These are phyloP conservation scores for Clarias gariepinus DNA, from an alignment of 2,113 vertebrate species.

Conservation along the genomic window DNA sequence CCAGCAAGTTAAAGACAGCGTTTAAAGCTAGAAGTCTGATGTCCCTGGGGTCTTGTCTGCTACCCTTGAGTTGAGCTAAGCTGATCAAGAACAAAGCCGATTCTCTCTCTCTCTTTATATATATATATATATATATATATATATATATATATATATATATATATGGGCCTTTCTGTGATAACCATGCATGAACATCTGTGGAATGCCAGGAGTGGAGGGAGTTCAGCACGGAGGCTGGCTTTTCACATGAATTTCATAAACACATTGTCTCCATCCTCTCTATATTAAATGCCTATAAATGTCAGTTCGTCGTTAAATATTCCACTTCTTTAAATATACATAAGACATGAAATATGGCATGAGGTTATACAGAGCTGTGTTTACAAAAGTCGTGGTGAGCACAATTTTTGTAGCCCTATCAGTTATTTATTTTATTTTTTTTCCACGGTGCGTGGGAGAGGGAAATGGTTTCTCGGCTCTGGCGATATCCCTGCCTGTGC, in stretches of 20 bases:
- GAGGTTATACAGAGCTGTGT: background rate
- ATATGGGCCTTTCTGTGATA: constrained; percentile 33
- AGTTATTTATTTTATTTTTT: constrained; percentile 3
- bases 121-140: background rate
- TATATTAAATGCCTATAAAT: constrained; percentile 32
- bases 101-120: background rate
- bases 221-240: constrained; percentile 11
- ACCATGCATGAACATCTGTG: constrained; percentile 33
- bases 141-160: too few species aligned
- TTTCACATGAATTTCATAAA: constrained; percentile 20
- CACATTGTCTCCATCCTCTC: constrained; percentile 9
- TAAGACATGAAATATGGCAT: background rate
- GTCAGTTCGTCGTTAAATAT: constrained; percentile 27
- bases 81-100: constrained; percentile 21
- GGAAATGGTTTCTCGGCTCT: background rate
- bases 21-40: background rate
- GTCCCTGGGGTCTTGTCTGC: constrained; percentile 26
- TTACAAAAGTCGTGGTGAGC: constrained; percentile 8
- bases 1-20: constrained; percentile 22
- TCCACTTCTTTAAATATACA: background rate
- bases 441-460: background rate
- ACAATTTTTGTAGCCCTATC: background rate
- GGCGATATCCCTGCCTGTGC: constrained; percentile 16
- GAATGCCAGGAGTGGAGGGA: constrained; percentile 34
- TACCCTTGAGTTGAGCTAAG: constrained; percentile 19